Evolutionary conservation across 2,797 vertebrate species (phyloP).

Genomic region (Astyanax mexicanus): DNA sequence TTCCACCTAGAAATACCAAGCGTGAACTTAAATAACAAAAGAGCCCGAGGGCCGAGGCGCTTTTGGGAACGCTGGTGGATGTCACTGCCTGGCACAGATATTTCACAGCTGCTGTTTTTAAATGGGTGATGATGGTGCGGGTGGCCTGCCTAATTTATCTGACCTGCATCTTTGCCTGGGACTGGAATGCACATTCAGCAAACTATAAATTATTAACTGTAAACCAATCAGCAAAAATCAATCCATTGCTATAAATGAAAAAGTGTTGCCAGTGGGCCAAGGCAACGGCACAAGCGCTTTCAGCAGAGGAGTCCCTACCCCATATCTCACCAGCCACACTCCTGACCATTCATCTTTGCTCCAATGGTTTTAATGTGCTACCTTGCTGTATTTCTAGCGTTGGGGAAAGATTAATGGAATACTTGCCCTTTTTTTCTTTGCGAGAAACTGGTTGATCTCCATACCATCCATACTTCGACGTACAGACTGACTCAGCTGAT

Average conservation of each 20-base stretch:
- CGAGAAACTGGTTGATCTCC: background rate
- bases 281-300: slow-evolving; percentile 65
- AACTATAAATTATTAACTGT: slow-evolving; percentile 49
- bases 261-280: slow-evolving; percentile 71
- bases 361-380: slow-evolving; percentile 27
- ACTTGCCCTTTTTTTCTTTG: background rate
- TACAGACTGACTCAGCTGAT: background rate
- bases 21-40: background rate
- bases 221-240: slow-evolving; percentile 68
- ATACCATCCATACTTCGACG: slow-evolving; percentile 30
- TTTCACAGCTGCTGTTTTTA: slow-evolving; percentile 61
- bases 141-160: slow-evolving; percentile 63
- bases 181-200: slow-evolving; percentile 44
- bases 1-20: background rate
- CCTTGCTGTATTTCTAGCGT: slow-evolving; percentile 7
- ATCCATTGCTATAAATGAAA: slow-evolving; percentile 73
- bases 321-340: slow-evolving; percentile 22
- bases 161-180: slow-evolving; percentile 51
- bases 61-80: slow-evolving; percentile 35
- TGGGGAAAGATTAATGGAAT: background rate
- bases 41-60: background rate
- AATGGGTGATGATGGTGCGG: slow-evolving; percentile 46
- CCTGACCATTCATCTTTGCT: slow-evolving; percentile 61
- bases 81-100: slow-evolving; percentile 44
- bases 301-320: background rate